These are phyloP conservation scores for Adela reaumurella DNA, from an alignment of 2,888 invertebrate species.

Conservation along the genomic window DNA sequence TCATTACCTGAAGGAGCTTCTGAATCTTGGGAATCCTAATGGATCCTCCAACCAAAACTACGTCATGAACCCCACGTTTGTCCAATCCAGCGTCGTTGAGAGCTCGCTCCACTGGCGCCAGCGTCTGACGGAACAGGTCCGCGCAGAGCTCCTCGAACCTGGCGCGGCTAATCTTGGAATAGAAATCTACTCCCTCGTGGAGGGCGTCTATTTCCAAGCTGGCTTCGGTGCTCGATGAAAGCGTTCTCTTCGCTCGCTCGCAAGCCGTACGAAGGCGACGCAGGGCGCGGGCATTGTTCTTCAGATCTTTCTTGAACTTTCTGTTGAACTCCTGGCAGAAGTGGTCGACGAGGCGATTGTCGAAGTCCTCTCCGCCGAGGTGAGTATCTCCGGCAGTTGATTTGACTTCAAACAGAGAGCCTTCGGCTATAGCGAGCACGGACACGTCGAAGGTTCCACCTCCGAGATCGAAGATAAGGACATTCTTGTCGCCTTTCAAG, in stretches of 20 bases:
- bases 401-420: slow-evolving; percentile 65
- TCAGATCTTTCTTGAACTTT: slow-evolving; percentile 59
- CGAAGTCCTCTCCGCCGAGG: slow-evolving; percentile 41
- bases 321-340: slow-evolving; percentile 65
- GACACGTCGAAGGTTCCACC: slow-evolving; percentile 85
- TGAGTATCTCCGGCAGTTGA: too few relatives aligned
- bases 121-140: too few relatives aligned
- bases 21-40: too few relatives aligned
- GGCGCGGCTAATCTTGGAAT: too few relatives aligned
- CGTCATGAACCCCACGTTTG: too few relatives aligned
- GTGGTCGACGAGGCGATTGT: slow-evolving; percentile 38
- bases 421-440: slow-evolving; percentile 75
- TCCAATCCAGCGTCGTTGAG: too few relatives aligned
- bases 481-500: slow-evolving; percentile 59
- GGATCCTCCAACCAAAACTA: too few relatives aligned
- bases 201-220: slow-evolving; percentile 81
- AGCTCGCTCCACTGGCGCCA: too few relatives aligned
- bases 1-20: too few relatives aligned
- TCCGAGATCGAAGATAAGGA: slow-evolving; percentile 62
- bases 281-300: slow-evolving; percentile 64
- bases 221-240: slow-evolving; percentile 63
- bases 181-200: slow-evolving; percentile 77
- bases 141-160: too few relatives aligned
- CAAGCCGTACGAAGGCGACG: slow-evolving; percentile 74
- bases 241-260: slow-evolving; percentile 62